Base-by-base conservation (phyloP, 2,113 vertebrate genomes). In the Polyodon spathula region DNA sequence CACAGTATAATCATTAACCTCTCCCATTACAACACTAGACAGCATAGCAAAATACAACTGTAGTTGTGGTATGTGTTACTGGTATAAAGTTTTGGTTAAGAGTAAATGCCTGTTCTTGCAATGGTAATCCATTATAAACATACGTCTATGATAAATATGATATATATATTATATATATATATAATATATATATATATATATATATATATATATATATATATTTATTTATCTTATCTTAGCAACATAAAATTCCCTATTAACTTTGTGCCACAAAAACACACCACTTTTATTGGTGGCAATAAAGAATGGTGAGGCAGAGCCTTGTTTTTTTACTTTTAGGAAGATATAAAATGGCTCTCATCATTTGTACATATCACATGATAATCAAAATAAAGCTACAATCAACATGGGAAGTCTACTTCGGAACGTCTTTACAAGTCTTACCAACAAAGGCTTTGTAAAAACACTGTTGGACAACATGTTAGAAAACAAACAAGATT, bases 331-430 rank as follows among this genome's bases (percentile, higher is more conserved):
- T 48, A 73, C 85, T 86, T 81, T 82, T 81, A 85, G 81, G 80
- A 82, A 78, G 83, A 79, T 79, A 88, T 91, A 91, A 91, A 94
- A 92, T 61, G 86, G 82, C 78, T 93, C 89, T 86, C 78, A 79
- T 75, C 67, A 82, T 79, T 79, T 82, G 83, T 89, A 87, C 83
- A 89, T 86, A 90, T 84, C 66, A 65, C 74, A 77, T 71, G 75
- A 74, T 72, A 83, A 91, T 92, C 85, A 86, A 84, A 90, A 77
- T 74, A 70, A 71, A 76, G 76, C 79, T 79, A 53, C 54, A 59
- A 37, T 52, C 64, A 61, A 68, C 68, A 73, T 76, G 72, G 71
- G 63, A 74, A 77, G 73, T 76, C 80, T 72, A 76, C 83, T 76
- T 77, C 44, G 84, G 75, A 77, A 77, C 66, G 56, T 66, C 81